phyloP scores from a whole-genome alignment of 2,888 invertebrate species.

The Mellilla xanthometata region DNA sequence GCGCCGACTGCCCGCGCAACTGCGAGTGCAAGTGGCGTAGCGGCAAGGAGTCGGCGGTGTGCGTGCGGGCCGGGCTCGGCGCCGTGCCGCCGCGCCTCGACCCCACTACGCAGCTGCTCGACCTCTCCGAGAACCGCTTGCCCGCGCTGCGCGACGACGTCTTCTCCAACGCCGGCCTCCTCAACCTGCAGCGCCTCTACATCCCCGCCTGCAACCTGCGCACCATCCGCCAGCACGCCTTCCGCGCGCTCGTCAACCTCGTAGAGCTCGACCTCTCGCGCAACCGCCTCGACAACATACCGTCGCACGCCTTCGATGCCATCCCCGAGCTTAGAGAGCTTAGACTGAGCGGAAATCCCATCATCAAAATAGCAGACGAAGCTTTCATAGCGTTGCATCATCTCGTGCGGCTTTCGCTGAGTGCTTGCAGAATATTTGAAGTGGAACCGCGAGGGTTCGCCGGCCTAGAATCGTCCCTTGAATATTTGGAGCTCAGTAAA shows the following conservation, averaged over 20 bases:
- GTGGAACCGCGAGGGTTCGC: slow-evolving; percentile 88
- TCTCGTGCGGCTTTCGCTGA: slow-evolving; percentile 87
- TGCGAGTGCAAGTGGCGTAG: slow-evolving; percentile 96
- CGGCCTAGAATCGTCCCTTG: slow-evolving; percentile 87
- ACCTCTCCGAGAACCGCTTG: slow-evolving; percentile 89
- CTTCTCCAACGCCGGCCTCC: slow-evolving; percentile 88
- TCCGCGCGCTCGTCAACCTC: slow-evolving; percentile 89
- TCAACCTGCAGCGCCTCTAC: slow-evolving; percentile 91
- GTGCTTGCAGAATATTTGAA: slow-evolving; percentile 86
- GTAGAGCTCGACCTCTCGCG: slow-evolving; percentile 91
- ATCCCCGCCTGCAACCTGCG: slow-evolving; percentile 87
- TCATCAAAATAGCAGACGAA: slow-evolving; percentile 86
- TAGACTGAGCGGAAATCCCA: slow-evolving; percentile 89
- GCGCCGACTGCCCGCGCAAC: slow-evolving; percentile 87
- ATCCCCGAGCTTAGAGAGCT: slow-evolving; percentile 89
- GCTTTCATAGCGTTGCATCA: slow-evolving; percentile 86
- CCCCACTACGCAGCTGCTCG: slow-evolving; percentile 90
- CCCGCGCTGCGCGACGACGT: slow-evolving; percentile 86
- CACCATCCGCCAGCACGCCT: slow-evolving; percentile 87
- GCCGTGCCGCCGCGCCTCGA: slow-evolving; percentile 89
- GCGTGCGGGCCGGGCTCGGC: slow-evolving; percentile 88
- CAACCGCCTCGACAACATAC: slow-evolving; percentile 86
- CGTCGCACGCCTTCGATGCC: slow-evolving; percentile 88
- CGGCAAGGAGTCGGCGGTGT: slow-evolving; percentile 92
- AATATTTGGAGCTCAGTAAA: slow-evolving; percentile 90